These are phyloP conservation scores for Sinosuthora webbiana DNA, from an alignment of 2,113 vertebrate species.

Conservation along the genomic window DNA sequence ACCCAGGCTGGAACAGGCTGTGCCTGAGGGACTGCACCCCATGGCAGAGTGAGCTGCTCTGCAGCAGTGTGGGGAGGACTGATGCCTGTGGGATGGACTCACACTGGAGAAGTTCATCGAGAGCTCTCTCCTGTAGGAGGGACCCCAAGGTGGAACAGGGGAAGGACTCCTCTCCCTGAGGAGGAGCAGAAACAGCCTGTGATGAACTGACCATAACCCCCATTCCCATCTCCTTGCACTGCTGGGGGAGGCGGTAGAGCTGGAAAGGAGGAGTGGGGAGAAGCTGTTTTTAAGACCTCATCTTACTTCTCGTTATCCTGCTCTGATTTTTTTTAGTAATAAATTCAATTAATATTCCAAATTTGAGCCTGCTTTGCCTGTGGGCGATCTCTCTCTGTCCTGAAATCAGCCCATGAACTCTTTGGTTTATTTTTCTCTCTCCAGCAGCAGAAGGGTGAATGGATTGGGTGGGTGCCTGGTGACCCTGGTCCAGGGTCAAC, in stretches of 20 bases:
- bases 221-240: background rate
- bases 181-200: background rate
- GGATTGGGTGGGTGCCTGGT: background rate
- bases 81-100: background rate
- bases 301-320: background rate
- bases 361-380: background rate
- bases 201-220: background rate
- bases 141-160: accelerated
- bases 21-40: background rate
- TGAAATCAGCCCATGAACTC: background rate
- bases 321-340: background rate
- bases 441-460: background rate
- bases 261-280: background rate
- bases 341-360: background rate
- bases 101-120: accelerated
- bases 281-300: background rate
- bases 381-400: background rate
- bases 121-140: background rate
- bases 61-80: background rate
- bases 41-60: accelerated
- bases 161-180: background rate
- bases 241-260: background rate
- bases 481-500: background rate
- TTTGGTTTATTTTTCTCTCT: background rate
- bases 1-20: too few relatives aligned